A percentile compares a stretch with the other conserved stretches of the same genome.
Conservation (phyloP, 1,140 invertebrate genomes). For the Coenobita brevimanus region DNA sequence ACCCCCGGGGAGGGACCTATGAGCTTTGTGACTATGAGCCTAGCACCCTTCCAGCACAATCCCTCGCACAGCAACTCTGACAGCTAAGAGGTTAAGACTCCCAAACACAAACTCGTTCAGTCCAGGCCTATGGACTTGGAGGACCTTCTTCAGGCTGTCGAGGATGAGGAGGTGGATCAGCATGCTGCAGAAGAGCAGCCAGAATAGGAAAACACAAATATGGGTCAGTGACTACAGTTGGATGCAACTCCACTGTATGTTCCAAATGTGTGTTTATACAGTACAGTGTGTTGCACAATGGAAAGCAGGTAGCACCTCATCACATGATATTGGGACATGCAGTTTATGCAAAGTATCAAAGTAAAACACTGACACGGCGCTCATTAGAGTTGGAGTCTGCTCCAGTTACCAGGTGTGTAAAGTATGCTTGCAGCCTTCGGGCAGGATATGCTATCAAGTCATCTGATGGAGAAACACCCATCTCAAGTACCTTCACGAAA, state of each 20-base stretch:
- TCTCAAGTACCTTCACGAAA: not conserved
- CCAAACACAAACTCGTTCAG: not conserved
- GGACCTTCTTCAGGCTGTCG: no score
- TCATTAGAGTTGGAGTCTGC: not conserved
- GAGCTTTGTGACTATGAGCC: no score
- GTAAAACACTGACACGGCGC: not conserved
- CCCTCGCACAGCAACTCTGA: no score
- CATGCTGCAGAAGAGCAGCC: not conserved
- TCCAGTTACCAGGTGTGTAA: not conserved
- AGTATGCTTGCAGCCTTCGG: not conserved
- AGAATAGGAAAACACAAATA: not conserved
- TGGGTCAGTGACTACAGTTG: not conserved
- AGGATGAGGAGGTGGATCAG: not conserved
- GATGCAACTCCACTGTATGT: not conserved
- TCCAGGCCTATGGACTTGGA: not conserved
- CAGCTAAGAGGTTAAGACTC: no score
- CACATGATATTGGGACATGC: not conserved
- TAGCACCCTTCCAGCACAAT: no score
- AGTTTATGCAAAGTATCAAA: not conserved
- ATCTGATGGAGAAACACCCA: slow-evolving; percentile 8
- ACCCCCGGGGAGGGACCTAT: no score
- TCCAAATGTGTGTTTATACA: not conserved
- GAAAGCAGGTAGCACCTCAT: not conserved
- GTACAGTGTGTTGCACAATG: slow-evolving; percentile 1
- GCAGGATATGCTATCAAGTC: not conserved